Conservation (phyloP, 2,888 invertebrate genomes). For the Tenthredo scrophulariae region DNA sequence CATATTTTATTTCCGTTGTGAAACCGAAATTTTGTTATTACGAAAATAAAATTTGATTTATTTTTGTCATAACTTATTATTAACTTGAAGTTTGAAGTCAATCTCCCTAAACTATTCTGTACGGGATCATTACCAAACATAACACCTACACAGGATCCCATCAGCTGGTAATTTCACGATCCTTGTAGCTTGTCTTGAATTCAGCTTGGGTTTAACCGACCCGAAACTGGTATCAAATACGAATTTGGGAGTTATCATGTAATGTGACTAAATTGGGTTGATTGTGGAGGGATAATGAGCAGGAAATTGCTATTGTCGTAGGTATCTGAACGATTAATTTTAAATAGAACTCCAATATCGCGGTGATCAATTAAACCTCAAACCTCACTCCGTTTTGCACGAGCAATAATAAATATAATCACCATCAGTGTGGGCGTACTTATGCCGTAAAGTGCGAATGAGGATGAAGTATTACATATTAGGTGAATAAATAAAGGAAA, state of each 20-base stretch:
- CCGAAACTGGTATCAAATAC: background rate
- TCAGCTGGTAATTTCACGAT: background rate
- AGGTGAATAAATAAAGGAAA: background rate
- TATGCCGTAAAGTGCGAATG: too few species aligned
- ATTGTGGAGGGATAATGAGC: background rate
- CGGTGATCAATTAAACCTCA: background rate
- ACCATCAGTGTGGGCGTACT: background rate
- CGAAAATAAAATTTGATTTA: background rate
- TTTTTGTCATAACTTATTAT: background rate
- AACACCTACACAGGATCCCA: background rate
- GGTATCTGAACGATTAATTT: background rate
- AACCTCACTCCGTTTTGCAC: background rate
- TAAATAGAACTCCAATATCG: background rate
- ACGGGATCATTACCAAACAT: background rate
- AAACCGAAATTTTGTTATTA: background rate
- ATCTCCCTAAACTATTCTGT: background rate
- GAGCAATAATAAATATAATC: background rate
- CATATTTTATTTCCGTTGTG: background rate
- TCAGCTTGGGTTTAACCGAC: background rate
- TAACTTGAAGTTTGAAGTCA: background rate
- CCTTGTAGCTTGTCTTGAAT: constrained; percentile 4
- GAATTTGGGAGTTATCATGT: background rate
- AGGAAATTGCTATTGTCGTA: background rate
- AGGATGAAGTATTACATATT: too few species aligned
- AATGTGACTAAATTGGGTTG: background rate